Evolutionary conservation across 2,888 invertebrate genomes (phyloP).

Genomic region (Papilio protenor): DNA sequence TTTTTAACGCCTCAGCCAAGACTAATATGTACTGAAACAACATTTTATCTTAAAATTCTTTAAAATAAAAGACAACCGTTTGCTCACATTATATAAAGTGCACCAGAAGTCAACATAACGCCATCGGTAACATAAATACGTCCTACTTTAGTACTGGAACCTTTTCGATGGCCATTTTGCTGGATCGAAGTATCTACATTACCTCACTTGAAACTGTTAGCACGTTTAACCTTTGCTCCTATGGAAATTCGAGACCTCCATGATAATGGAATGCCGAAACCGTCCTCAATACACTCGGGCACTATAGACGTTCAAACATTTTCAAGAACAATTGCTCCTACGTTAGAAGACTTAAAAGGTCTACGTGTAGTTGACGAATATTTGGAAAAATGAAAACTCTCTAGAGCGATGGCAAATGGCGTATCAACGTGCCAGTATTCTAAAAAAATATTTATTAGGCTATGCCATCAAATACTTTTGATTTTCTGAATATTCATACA

Average conservation of each 20-base stretch:
- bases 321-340: conserved; percentile 20
- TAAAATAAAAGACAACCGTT: conserved; percentile 1
- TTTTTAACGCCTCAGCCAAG: not conserved
- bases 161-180: conserved; percentile 60
- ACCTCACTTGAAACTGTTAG: conserved; percentile 56
- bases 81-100: conserved; percentile 29
- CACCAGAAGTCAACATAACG: conserved; percentile 22
- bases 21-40: not conserved
- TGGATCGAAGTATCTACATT: conserved; percentile 59
- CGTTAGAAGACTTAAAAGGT: not conserved
- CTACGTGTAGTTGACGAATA: not conserved
- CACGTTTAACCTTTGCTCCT: conserved; percentile 47
- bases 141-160: conserved; percentile 42
- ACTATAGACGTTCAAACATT: conserved; percentile 30
- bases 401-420: not conserved
- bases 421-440: not conserved
- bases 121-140: conserved; percentile 37
- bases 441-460: not conserved
- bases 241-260: conserved; percentile 41
- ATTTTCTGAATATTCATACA: no score
- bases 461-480: no score
- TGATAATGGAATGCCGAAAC: conserved; percentile 32
- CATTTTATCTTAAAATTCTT: conserved; percentile 13
- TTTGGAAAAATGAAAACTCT: not conserved
- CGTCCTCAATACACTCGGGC: conserved; percentile 22